Conservation (phyloP, 1,140 invertebrate species). For the Papilio glaucus region DNA sequence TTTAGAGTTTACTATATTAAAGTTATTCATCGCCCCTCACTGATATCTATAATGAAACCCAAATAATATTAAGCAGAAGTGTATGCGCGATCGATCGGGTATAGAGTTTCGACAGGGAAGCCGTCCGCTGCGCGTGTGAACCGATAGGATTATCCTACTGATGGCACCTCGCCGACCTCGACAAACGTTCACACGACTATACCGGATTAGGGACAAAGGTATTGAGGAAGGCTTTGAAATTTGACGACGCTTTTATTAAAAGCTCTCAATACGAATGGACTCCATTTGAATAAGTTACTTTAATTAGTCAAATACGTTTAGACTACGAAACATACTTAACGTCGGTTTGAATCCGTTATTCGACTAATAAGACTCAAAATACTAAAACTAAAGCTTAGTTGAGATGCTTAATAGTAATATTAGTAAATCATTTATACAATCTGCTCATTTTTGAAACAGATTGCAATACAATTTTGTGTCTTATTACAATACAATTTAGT, state of each 20-base stretch:
- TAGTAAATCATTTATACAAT: too few species aligned
- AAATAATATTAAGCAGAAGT: slow-evolving; percentile 49
- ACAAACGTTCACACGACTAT: slow-evolving; percentile 51
- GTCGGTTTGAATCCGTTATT: too few species aligned
- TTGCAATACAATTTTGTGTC: too few species aligned
- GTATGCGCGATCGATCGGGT: slow-evolving; percentile 48
- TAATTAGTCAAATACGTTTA: not conserved
- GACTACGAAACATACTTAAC: too few species aligned
- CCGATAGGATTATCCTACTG: slow-evolving; percentile 60
- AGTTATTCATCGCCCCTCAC: not conserved
- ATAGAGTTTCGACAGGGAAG: slow-evolving; percentile 62
- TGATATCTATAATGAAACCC: slow-evolving; percentile 37
- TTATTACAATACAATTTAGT: too few species aligned
- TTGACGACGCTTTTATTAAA: slow-evolving; percentile 5
- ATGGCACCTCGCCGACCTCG: slow-evolving; percentile 57
- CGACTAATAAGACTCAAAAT: too few species aligned
- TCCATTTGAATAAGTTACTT: not conserved
- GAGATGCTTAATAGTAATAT: too few species aligned
- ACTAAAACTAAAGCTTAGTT: too few species aligned
- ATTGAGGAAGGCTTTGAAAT: slow-evolving; percentile 11
- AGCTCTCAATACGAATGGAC: not conserved
- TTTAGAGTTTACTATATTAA: not conserved
- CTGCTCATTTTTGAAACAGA: too few species aligned
- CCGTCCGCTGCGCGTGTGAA: slow-evolving; percentile 53
- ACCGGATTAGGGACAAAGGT: slow-evolving; percentile 41